Percentiles rank a stretch among this genome's conserved stretches.
Evolutionary conservation across 2,113 vertebrate genomes (phyloP).

Genomic region (Scomber japonicus): DNA sequence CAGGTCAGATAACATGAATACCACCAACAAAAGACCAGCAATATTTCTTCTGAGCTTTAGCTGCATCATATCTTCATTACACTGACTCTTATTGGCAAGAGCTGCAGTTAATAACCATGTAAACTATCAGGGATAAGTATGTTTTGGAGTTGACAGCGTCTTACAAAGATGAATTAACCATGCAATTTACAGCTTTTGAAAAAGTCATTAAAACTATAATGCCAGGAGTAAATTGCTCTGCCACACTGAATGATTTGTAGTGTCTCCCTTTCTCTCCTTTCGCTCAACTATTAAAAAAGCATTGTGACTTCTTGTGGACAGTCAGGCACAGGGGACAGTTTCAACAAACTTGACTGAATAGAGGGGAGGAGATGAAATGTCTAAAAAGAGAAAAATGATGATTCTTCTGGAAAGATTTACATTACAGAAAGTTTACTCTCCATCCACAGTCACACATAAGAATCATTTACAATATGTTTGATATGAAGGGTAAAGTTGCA

Average conservation of each 20-base stretch:
- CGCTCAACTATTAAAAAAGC: slow-evolving; percentile 47
- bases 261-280: not conserved
- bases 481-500: not conserved
- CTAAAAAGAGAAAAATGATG: not conserved
- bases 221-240: slow-evolving; percentile 66
- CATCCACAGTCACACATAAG: slow-evolving; percentile 16
- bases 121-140: slow-evolving; percentile 44
- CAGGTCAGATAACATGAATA: not conserved
- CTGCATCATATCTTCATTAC: slow-evolving; percentile 29
- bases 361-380: slow-evolving; percentile 1
- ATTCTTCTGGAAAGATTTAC: slow-evolving; percentile 3
- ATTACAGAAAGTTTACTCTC: slow-evolving; percentile 25
- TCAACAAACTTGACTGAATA: slow-evolving; percentile 12
- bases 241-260: slow-evolving; percentile 57
- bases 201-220: slow-evolving; percentile 73
- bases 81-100: slow-evolving; percentile 3
- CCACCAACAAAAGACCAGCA: not conserved
- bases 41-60: slow-evolving; percentile 12
- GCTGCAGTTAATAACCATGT: slow-evolving; percentile 42
- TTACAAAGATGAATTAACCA: slow-evolving; percentile 66
- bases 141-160: slow-evolving; percentile 58
- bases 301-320: slow-evolving; percentile 55
- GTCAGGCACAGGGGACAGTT: slow-evolving; percentile 18
- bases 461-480: slow-evolving; percentile 11
- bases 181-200: slow-evolving; percentile 65